Evolutionary conservation across 2,888 invertebrate genomes (phyloP).

Genomic region (Eristalinus aeneus): DNA sequence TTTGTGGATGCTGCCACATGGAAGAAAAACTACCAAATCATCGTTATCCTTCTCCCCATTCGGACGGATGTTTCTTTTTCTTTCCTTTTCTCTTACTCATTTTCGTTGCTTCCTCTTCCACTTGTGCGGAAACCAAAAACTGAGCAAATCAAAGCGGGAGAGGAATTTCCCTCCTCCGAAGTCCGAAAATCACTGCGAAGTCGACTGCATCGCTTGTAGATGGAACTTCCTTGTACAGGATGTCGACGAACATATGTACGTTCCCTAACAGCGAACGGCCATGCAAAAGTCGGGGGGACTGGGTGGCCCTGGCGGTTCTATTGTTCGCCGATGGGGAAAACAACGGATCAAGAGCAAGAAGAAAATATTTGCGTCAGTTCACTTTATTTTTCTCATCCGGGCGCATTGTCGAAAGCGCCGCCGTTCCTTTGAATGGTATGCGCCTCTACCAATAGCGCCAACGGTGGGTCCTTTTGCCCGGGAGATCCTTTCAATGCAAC

Average conservation of each 20-base stretch:
- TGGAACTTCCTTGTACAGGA: constrained; percentile 21
- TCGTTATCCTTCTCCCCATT: constrained; percentile 25
- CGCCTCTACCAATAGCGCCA: neutral
- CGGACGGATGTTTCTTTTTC: neutral
- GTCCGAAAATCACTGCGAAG: neutral
- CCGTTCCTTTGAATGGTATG: constrained; percentile 3
- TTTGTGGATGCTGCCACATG: neutral
- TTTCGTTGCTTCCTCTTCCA: constrained; percentile 3
- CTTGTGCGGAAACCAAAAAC: neutral
- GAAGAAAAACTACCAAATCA: constrained; percentile 39
- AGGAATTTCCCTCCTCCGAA: neutral
- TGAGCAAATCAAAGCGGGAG: neutral
- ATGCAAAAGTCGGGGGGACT: constrained; percentile 12
- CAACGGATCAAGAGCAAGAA: constrained; percentile 8
- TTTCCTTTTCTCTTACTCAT: neutral
- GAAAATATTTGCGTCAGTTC: constrained; percentile 37
- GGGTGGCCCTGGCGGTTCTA: constrained; percentile 19
- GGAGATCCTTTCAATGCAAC: neutral
- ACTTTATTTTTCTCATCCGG: constrained; percentile 48
- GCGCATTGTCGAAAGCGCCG: neutral
- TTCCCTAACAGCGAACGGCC: constrained; percentile 16
- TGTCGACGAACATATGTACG: constrained; percentile 26
- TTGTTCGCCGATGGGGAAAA: constrained; percentile 46
- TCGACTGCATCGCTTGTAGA: neutral
- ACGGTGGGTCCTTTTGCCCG: neutral